Percentiles rank a stretch among this genome's conserved stretches.
Conservation (phyloP, 2,888 invertebrate genomes). For the Didymodactylos carnosus region DNA sequence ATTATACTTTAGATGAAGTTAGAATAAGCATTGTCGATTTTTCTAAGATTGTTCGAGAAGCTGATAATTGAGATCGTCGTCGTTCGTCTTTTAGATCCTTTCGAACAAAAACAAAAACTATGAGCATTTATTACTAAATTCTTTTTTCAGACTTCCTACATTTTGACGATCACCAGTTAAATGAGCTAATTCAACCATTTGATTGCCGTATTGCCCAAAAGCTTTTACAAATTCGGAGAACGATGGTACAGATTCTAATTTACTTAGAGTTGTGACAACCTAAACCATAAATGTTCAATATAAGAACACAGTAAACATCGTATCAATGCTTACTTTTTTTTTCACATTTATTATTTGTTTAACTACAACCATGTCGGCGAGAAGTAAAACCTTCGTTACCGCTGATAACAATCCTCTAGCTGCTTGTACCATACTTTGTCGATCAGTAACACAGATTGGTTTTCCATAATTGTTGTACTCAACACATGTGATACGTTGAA, state of each 20-base stretch:
- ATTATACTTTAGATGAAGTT: conserved; percentile 68
- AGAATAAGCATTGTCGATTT: conserved; percentile 86
- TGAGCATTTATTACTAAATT: no score
- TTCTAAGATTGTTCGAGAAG: conserved; percentile 79
- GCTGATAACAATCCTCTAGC: conserved; percentile 76
- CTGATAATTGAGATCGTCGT: conserved; percentile 83
- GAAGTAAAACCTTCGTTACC: conserved; percentile 75
- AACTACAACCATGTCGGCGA: conserved; percentile 91
- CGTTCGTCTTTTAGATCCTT: conserved; percentile 56
- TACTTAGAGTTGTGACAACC: conserved; percentile 34
- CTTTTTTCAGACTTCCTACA: conserved; percentile 33
- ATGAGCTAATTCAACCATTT: conserved; percentile 94
- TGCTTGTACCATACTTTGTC: conserved; percentile 51
- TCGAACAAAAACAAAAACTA: conserved; percentile 10
- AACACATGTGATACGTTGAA: conserved; percentile 62
- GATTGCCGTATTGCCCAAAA: conserved; percentile 89
- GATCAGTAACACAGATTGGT: not conserved
- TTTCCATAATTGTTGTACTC: conserved; percentile 35
- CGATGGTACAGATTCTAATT: conserved; percentile 36
- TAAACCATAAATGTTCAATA: no score
- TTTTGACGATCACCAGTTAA: conserved; percentile 63
- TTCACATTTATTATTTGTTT: conserved; percentile 82
- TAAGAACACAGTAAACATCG: not conserved
- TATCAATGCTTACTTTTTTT: conserved; percentile 55
- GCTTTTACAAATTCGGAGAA: conserved; percentile 3